A percentile compares a stretch with the other conserved stretches of the same genome.
Evolutionary conservation across 1,140 invertebrate species (phyloP).

Genomic region (Apis laboriosa): DNA sequence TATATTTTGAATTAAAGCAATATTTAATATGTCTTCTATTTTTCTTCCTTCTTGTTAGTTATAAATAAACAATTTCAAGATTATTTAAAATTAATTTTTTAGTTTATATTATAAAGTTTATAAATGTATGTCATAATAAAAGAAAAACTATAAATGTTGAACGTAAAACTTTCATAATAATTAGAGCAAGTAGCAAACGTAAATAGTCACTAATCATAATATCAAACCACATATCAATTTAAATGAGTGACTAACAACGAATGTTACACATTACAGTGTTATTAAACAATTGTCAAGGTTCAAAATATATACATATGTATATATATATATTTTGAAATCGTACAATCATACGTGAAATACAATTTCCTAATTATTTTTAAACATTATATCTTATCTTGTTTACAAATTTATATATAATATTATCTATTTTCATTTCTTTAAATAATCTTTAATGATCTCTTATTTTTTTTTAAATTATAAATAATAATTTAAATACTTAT

Average conservation of each 20-base stretch:
- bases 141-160: neutral
- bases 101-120: neutral
- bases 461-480: neutral
- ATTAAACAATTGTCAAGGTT: neutral
- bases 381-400: neutral
- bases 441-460: neutral
- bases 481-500: too few species aligned
- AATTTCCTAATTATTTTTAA: conserved; percentile 6
- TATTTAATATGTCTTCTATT: too few species aligned
- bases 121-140: neutral
- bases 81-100: neutral
- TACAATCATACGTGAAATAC: too few species aligned
- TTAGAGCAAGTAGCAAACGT: neutral
- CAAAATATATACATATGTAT: conserved; percentile 2
- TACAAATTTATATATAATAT: neutral
- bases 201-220: conserved; percentile 9
- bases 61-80: neutral
- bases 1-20: too few species aligned
- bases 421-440: neutral
- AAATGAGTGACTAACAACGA: neutral
- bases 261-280: neutral
- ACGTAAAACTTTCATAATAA: conserved; percentile 15
- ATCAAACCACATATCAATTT: neutral
- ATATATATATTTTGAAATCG: neutral
- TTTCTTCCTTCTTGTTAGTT: neutral